phyloP scores from a whole-genome alignment of 2,888 invertebrate genomes.

The Nebria brevicollis region DNA sequence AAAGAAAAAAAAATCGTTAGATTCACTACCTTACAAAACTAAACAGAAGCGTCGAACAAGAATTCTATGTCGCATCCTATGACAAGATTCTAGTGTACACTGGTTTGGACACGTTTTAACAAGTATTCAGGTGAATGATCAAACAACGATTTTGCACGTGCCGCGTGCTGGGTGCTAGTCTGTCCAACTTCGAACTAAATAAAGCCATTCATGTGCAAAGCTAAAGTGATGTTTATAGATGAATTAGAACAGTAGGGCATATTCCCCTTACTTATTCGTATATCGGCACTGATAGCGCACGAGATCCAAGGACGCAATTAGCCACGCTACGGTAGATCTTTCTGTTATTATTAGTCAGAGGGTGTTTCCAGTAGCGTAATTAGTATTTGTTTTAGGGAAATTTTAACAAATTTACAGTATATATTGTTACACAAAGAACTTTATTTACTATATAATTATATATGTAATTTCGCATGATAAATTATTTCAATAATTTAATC shows the following conservation, averaged over 20 bases:
- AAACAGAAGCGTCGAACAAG: background rate
- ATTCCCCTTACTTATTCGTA: background rate
- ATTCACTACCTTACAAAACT: background rate
- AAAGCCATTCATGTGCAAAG: constrained; percentile 35
- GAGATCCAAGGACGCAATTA: background rate
- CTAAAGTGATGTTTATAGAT: constrained; percentile 15
- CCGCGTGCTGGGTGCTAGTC: constrained; percentile 15
- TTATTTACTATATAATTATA: too few relatives aligned
- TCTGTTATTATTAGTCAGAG: constrained; percentile 2
- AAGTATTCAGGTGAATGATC: constrained; percentile 36
- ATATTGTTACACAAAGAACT: too few relatives aligned
- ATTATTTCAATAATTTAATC: background rate
- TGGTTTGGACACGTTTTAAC: background rate
- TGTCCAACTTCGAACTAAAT: constrained; percentile 23
- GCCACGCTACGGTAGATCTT: background rate
- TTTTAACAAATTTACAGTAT: too few relatives aligned
- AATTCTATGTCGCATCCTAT: background rate
- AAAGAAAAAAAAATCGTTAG: background rate
- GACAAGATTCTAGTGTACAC: background rate
- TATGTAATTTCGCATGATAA: background rate
- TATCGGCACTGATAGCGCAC: background rate
- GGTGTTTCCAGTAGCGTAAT: constrained; percentile 7
- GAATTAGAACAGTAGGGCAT: constrained; percentile 27
- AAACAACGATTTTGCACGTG: constrained; percentile 17
- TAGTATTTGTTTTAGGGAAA: background rate